Evolutionary conservation across 2,797 vertebrate genomes (phyloP).

Genomic region (Odontamblyopus rebecca): DNA sequence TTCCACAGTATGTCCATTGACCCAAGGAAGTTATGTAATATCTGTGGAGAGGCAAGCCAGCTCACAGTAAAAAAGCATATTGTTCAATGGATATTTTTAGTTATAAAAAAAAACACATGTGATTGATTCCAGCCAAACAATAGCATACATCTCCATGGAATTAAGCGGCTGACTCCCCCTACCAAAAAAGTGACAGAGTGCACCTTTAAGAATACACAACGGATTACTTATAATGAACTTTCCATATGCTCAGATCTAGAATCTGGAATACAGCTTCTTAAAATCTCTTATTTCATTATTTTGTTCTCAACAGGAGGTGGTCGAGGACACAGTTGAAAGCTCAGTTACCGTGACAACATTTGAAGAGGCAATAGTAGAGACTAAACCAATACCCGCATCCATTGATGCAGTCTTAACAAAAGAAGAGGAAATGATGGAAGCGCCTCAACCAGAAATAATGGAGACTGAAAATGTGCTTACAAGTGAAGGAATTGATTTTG

Average conservation of each 20-base stretch:
- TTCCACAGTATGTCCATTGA: too few species aligned
- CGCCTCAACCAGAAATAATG: slow-evolving; percentile 6
- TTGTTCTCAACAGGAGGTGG: neutral
- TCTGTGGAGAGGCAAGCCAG: too few species aligned
- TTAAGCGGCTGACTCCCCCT: too few species aligned
- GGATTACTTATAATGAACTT: neutral
- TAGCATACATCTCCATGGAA: too few species aligned
- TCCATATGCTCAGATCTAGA: neutral
- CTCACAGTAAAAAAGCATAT: too few species aligned
- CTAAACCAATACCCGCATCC: neutral
- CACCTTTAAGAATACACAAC: too few species aligned
- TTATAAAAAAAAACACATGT: too few species aligned
- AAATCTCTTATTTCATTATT: neutral
- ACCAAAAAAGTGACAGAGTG: too few species aligned
- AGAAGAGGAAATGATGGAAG: slow-evolving; percentile 26
- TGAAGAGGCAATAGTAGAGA: slow-evolving; percentile 17
- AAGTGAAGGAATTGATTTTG: slow-evolving; percentile 22
- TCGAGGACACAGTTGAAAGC: neutral
- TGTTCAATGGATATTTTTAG: too few species aligned
- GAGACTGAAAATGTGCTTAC: slow-evolving; percentile 15
- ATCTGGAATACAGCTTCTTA: neutral
- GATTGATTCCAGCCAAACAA: too few species aligned
- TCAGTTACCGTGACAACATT: too few species aligned
- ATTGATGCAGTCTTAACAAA: neutral
- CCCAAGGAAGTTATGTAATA: too few species aligned